Conservation (phyloP, 1,140 invertebrate genomes). For the Lordiphosa clarofinis region DNA sequence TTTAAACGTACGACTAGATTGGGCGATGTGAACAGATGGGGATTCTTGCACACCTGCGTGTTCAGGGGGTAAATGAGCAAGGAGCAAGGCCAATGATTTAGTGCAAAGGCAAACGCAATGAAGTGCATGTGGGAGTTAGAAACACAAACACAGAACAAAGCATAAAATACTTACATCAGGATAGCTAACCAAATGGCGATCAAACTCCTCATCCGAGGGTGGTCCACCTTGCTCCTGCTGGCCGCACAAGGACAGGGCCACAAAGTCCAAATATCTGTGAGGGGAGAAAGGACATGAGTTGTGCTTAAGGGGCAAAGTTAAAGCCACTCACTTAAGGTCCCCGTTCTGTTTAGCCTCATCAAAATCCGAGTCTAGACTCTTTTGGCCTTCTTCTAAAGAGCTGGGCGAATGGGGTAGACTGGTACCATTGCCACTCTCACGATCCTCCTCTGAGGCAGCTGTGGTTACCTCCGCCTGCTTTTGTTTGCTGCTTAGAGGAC, state of each 20-base stretch:
- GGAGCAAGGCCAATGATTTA: conserved; percentile 30
- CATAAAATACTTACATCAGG: conserved; percentile 65
- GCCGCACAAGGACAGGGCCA: conserved; percentile 91
- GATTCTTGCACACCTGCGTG: conserved; percentile 90
- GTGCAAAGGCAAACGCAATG: conserved; percentile 38
- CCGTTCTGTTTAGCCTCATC: conserved; percentile 86
- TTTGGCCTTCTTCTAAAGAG: conserved; percentile 86
- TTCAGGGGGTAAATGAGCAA: no score
- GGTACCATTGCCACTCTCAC: conserved; percentile 96
- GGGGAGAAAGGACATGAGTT: neutral
- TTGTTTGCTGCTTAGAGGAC: conserved; percentile 52
- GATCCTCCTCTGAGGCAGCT: conserved; percentile 88
- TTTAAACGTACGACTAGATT: conserved; percentile 93
- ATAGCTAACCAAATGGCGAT: conserved; percentile 85
- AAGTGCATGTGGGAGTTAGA: conserved; percentile 28
- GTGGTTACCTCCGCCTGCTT: conserved; percentile 43
- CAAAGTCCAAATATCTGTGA: conserved; percentile 82
- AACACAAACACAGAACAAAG: conserved; percentile 37
- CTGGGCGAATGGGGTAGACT: conserved; percentile 96
- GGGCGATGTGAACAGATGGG: conserved; percentile 89
- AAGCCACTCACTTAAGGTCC: conserved; percentile 81
- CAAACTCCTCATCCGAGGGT: conserved; percentile 86
- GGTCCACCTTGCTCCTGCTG: conserved; percentile 82
- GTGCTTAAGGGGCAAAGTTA: neutral
- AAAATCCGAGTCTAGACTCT: conserved; percentile 89